phyloP scores from a whole-genome alignment of 2,797 vertebrate species.

The Crypturellus tataupa region DNA sequence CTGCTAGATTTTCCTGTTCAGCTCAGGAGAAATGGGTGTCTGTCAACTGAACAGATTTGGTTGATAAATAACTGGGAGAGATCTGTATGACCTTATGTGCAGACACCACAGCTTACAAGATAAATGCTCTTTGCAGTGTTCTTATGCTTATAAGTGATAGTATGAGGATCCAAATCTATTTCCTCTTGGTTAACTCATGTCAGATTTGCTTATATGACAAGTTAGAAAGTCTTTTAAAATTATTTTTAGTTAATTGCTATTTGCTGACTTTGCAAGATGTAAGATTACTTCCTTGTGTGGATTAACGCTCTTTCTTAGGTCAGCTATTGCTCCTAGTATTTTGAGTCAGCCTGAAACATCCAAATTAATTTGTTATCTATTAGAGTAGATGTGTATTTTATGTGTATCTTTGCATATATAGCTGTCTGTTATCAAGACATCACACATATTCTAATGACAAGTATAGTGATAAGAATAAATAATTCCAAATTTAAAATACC shows the following conservation, averaged over 20 bases:
- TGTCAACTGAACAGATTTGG: neutral
- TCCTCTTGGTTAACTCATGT: neutral
- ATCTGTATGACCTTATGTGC: neutral
- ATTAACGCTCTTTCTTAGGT: neutral
- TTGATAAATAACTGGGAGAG: neutral
- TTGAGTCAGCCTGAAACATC: neutral
- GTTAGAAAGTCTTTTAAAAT: neutral
- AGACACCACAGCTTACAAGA: neutral
- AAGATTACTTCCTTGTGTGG: neutral
- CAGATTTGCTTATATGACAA: neutral
- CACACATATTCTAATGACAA: neutral
- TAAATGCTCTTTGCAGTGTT: neutral
- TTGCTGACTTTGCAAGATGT: neutral
- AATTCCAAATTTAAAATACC: neutral
- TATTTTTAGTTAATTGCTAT: neutral
- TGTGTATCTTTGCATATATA: neutral
- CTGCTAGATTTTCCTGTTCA: neutral
- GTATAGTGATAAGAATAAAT: neutral
- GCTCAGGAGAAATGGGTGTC: neutral
- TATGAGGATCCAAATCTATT: neutral
- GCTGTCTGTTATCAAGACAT: neutral
- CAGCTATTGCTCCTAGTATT: neutral
- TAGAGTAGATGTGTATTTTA: neutral
- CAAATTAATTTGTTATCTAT: neutral
- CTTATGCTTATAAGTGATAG: neutral